Conservation (phyloP, 2,797 vertebrate genomes). For the Phrynocephalus forsythii region DNA sequence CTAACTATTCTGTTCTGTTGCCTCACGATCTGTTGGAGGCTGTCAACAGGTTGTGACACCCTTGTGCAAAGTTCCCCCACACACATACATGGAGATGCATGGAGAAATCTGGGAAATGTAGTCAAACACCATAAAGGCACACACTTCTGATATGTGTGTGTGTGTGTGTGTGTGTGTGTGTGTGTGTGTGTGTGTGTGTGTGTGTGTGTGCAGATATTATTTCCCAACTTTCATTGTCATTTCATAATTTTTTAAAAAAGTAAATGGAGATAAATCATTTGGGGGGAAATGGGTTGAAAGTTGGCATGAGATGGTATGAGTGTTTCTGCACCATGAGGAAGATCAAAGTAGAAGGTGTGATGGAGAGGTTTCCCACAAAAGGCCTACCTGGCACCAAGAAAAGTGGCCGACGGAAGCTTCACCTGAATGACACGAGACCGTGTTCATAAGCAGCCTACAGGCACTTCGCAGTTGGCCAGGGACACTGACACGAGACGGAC, state of each 20-base stretch:
- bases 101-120: no score
- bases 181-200: no score
- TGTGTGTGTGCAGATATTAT: no score
- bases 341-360: not conserved
- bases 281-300: not conserved
- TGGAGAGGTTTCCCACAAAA: not conserved
- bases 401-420: no score
- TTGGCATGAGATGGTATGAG: no score
- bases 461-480: not conserved
- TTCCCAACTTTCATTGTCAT: not conserved
- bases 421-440: no score
- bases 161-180: no score
- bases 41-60: not conserved
- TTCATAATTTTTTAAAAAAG: not conserved
- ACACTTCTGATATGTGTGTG: no score
- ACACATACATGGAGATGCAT: no score
- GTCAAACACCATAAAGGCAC: no score
- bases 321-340: not conserved
- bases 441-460: not conserved
- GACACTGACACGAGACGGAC: no score
- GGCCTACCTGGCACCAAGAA: not conserved
- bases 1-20: not conserved
- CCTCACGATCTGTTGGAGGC: not conserved
- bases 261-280: not conserved
- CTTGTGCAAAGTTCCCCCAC: no score